Conservation (phyloP, 2,888 invertebrate species). For the Xanthia togata region DNA sequence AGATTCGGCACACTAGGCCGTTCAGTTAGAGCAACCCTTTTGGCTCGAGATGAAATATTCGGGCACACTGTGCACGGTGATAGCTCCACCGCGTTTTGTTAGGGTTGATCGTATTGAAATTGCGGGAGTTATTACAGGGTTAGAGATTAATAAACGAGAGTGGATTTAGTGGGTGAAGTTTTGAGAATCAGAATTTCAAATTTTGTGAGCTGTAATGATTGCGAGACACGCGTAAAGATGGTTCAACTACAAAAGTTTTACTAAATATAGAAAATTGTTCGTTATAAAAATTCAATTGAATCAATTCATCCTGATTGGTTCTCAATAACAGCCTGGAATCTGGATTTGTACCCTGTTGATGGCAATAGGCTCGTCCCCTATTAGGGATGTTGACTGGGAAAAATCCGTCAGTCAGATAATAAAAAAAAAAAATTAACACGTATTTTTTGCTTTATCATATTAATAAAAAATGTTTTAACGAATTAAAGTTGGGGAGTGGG, state of each 20-base stretch:
- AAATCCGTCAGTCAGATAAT: too few relatives aligned
- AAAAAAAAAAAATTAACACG: too few relatives aligned
- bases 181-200: conserved; percentile 43
- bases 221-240: background rate
- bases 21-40: conserved; percentile 68
- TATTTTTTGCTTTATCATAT: too few relatives aligned
- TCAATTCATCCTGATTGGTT: too few relatives aligned
- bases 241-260: background rate
- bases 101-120: conserved; percentile 60
- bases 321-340: too few relatives aligned
- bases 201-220: conserved; percentile 28
- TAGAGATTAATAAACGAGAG: conserved; percentile 59
- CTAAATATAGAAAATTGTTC: background rate
- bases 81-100: conserved; percentile 61
- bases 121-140: conserved; percentile 53
- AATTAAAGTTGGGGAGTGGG: too few relatives aligned
- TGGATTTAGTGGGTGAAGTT: conserved; percentile 54
- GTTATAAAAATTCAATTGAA: too few relatives aligned
- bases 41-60: conserved; percentile 61
- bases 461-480: too few relatives aligned
- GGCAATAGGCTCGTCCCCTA: too few relatives aligned
- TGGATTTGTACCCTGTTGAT: too few relatives aligned
- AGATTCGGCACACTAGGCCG: conserved; percentile 79
- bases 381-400: too few relatives aligned
- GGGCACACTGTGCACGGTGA: conserved; percentile 56